Base-by-base conservation (phyloP, 2,797 vertebrate genomes). In the Malurus splendens region DNA sequence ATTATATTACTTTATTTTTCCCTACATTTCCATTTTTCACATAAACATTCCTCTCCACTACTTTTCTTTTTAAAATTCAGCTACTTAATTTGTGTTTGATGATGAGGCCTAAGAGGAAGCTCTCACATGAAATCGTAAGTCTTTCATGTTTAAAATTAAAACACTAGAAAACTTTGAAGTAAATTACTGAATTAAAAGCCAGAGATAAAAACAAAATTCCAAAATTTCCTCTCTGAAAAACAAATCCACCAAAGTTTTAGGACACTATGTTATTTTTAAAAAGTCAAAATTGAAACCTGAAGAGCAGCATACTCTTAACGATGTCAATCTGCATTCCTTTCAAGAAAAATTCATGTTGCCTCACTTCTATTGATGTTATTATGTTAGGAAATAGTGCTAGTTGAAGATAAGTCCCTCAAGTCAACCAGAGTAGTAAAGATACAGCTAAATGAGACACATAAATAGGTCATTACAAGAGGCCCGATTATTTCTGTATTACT, bases 401-500 rank as follows among this genome's bases (percentile, higher is more conserved):
- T 83, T 90, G 76, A 92, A 92, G 27, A 62, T 61, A 92, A 76
- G 48, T 83, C 32, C 91, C 81, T 92, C 82, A 76, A 56, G 32
- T 85, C 42, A 80, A 79, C 33, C 68, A 39, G 3, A 68, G 14
- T 55, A 86, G 67, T 82, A 90, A 92, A 95, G 56, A 82, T 64
- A 85, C 2, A 87, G 28, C 25, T 80, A 95, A 95, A 87, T 93
- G 71, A 95, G 44, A 68, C 12, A 54, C 47, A 75, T 71, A 47
- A 94, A 84, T 90, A 94, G 75, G 90, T 94, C 30, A 94, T 81
- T 81, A 45, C 27, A 82, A 73, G 9, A 82, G 32, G 25, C 30
- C 76, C 22, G 3, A 81, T 66, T 90, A 74, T 78, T 95, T 86
- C 41, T 74, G 41, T 56, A 56, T 70, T 74, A 67, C 25, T 84